Base-by-base conservation (phyloP, 2,888 invertebrate genomes). In the Criorhina ranunculi region DNA sequence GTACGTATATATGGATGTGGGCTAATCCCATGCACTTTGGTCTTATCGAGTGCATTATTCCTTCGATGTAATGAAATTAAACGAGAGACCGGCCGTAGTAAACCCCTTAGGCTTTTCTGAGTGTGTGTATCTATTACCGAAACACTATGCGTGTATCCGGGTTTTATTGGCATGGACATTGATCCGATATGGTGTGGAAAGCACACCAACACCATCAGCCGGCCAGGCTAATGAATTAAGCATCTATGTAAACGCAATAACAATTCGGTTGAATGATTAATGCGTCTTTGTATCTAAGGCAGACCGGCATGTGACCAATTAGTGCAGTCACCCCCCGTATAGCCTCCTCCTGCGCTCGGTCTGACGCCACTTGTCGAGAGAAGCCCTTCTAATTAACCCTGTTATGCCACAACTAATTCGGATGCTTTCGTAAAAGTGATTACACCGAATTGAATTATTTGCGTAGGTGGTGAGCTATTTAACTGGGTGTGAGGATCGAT, bases 211-310 rank as follows among this genome's bases (percentile, higher is more conserved):
- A 4, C 64, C 35, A 9, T 17, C 24, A 33, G 55, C 37, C 46
- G 46, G 57, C 67, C 57, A 55, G 62, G 69, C 83, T 83, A 83
- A 83, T 83, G 83, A 83, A 83, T 83, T 83, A 79, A 83, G 79
- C 69, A 79, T 79, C 83, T 75, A 79, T 79, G 83, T 83, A 79
- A 83, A 75, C 83, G 79, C 83, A 83, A 83, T 83, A 83, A 62
- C 83, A 83, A 73, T 83, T 79, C 79, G 69, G 67, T 79, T 79
- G 67, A 83, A 73, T 83, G 79, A 83, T 79, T 83, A 83, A 83
- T 79, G 79, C 55, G 73, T 67, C 83, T 79, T 83, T 78, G 77
- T 79, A 33, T 72, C 70, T 59, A 15, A 51, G 60, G 60, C 73
- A 59, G 44, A 60, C 79, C 67, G 67, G 79, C 79, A 83, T 79